Evolutionary conservation across 1,140 invertebrate genomes (phyloP).

Genomic region (Calosoma granatense): DNA sequence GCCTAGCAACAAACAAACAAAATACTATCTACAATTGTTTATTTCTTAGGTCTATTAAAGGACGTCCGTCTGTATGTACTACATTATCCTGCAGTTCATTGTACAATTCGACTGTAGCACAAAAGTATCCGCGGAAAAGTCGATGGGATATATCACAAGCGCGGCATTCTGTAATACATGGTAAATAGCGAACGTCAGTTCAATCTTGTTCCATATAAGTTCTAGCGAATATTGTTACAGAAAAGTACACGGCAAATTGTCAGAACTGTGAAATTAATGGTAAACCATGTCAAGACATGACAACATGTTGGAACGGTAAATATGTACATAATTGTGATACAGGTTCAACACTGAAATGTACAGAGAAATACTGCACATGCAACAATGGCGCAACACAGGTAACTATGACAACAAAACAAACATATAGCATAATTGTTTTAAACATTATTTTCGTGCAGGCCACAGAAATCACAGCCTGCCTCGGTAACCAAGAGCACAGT

Average conservation of each 20-base stretch:
- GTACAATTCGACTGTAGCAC: constrained; percentile 18
- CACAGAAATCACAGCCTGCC: neutral
- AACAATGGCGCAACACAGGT: neutral
- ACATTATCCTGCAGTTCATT: constrained; percentile 34
- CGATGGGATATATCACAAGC: neutral
- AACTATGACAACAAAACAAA: neutral
- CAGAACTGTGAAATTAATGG: neutral
- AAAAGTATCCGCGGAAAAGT: neutral
- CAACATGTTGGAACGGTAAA: neutral
- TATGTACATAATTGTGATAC: neutral
- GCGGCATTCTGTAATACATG: neutral
- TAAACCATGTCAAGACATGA: neutral
- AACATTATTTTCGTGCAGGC: neutral
- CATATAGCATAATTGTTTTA: too few species aligned
- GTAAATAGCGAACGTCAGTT: neutral
- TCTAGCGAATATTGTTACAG: neutral
- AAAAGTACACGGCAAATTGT: neutral
- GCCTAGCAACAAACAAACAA: neutral
- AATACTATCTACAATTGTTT: too few species aligned
- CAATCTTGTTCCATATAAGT: neutral
- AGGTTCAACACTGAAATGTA: neutral
- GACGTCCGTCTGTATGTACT: constrained; percentile 32
- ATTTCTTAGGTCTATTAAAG: constrained; percentile 11
- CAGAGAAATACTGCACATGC: neutral
- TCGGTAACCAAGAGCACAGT: neutral